phyloP scores from a whole-genome alignment of 2,888 invertebrate species.

The Pseudolycoriella hygida region DNA sequence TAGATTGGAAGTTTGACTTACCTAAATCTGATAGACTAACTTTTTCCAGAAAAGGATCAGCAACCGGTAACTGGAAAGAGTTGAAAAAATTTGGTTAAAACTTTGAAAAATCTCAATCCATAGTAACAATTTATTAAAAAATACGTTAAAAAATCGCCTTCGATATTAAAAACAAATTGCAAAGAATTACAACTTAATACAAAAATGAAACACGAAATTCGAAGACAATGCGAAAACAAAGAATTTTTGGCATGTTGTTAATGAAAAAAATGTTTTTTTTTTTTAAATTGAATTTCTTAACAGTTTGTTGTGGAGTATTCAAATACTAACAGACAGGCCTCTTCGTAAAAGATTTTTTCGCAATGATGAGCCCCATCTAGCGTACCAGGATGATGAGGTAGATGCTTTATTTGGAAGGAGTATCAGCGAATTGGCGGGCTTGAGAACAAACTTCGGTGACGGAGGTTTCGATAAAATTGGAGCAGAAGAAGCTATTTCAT shows the following conservation, averaged over 20 bases:
- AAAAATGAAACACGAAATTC: no score
- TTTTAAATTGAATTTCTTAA: no score
- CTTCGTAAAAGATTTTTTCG: not conserved
- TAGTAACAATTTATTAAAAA: not conserved
- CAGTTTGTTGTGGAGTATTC: no score
- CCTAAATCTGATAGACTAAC: constrained; percentile 58
- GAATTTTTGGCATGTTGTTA: no score
- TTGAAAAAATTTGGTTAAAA: constrained; percentile 2
- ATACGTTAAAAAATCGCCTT: not conserved
- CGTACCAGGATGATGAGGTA: not conserved
- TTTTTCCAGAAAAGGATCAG: constrained; percentile 83
- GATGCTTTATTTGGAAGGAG: not conserved
- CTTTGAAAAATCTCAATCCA: not conserved
- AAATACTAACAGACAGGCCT: not conserved
- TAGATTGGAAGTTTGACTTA: constrained; percentile 30
- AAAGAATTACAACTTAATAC: no score
- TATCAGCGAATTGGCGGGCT: no score
- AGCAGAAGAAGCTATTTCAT: not conserved
- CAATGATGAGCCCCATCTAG: not conserved
- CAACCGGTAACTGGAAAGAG: constrained; percentile 65
- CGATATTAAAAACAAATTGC: not conserved
- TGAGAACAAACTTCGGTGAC: no score
- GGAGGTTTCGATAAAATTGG: not conserved
- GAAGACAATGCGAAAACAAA: no score
- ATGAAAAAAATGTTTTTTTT: no score